phyloP scores from a whole-genome alignment of 2,113 vertebrate species.

The Heliornis fulica region DNA sequence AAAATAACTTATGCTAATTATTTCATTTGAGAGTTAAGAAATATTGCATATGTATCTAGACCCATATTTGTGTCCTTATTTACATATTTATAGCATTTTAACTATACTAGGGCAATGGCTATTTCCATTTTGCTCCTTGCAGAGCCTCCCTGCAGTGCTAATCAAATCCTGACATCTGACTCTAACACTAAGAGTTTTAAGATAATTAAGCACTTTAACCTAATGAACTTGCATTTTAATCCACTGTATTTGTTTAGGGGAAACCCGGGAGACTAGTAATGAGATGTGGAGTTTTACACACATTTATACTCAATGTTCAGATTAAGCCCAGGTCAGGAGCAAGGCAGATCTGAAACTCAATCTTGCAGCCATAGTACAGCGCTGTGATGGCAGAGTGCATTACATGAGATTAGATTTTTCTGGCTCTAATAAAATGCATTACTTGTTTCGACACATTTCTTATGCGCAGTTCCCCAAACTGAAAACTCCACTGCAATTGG shows the following conservation, averaged over 20 bases:
- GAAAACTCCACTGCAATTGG: neutral
- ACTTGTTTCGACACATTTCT: neutral
- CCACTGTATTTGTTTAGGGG: conserved; percentile 15
- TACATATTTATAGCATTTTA: conserved; percentile 60
- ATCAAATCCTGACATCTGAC: conserved; percentile 53
- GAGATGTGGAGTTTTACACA: conserved; percentile 5
- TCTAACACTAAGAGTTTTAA: conserved; percentile 47
- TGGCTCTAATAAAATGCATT: neutral
- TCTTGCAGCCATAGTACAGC: neutral
- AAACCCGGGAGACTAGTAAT: neutral
- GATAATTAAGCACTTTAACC: conserved; percentile 66
- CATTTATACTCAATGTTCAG: neutral
- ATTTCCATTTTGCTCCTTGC: conserved; percentile 49
- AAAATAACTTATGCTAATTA: conserved; percentile 60
- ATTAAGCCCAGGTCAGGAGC: neutral
- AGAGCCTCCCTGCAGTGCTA: conserved; percentile 43
- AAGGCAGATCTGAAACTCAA: neutral
- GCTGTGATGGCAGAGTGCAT: neutral
- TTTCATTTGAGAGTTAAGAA: conserved; percentile 62
- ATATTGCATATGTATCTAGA: conserved; percentile 45
- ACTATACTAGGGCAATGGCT: neutral
- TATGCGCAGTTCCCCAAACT: neutral
- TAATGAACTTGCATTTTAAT: conserved; percentile 57
- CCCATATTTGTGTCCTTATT: conserved; percentile 47
- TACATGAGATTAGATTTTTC: neutral